A percentile compares a stretch with the other conserved stretches of the same genome.
phyloP scores from a whole-genome alignment of 2,113 vertebrate species.

The Gopherus flavomarginatus region DNA sequence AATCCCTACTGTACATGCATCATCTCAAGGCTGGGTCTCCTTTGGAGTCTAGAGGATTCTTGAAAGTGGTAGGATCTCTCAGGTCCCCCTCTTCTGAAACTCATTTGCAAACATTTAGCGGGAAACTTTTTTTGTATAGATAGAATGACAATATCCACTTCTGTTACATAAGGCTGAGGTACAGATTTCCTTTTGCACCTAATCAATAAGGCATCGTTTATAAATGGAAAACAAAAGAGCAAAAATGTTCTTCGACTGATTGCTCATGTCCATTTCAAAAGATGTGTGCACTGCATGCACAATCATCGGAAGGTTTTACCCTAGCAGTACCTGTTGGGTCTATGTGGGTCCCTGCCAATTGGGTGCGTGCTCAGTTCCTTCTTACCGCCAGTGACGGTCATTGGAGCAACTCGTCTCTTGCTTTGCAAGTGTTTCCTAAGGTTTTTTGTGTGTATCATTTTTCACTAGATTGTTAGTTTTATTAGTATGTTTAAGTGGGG shows the following conservation, averaged over 20 bases:
- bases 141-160: not conserved
- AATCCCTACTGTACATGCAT: not conserved
- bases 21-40: not conserved
- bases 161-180: not conserved
- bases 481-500: too few relatives aligned
- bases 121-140: not conserved
- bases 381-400: too few relatives aligned
- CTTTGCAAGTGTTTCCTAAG: too few relatives aligned
- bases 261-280: too few relatives aligned
- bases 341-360: too few relatives aligned
- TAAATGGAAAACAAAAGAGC: not conserved
- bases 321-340: too few relatives aligned
- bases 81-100: not conserved
- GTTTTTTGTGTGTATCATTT: too few relatives aligned
- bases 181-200: not conserved
- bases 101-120: not conserved
- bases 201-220: not conserved
- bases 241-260: not conserved
- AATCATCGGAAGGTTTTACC: too few relatives aligned
- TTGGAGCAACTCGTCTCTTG: too few relatives aligned
- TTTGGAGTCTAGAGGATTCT: not conserved
- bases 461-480: too few relatives aligned
- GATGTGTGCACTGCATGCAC: too few relatives aligned
- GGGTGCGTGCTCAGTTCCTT: too few relatives aligned
- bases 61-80: not conserved